These are phyloP conservation scores for Halictus ligatus DNA, from an alignment of 2,888 invertebrate genomes.

Conservation along the genomic window DNA sequence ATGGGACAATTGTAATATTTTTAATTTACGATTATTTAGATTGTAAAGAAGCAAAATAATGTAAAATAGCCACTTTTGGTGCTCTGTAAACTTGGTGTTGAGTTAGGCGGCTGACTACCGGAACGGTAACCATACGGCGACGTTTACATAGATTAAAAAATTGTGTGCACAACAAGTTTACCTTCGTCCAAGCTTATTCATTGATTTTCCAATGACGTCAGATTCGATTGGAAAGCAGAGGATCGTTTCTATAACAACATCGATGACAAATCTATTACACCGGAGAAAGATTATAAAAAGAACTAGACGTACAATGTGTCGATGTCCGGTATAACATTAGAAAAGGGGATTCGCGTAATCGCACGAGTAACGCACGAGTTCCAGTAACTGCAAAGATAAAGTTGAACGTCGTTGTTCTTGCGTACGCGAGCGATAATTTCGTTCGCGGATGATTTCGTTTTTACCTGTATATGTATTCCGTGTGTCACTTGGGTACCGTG, in stretches of 20 bases:
- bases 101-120: not conserved
- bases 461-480: constrained; percentile 17
- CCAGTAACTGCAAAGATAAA: constrained; percentile 42
- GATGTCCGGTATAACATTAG: too few relatives aligned
- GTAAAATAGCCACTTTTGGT: not conserved
- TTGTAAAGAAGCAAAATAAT: not conserved
- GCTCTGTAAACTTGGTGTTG: too few relatives aligned
- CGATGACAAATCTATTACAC: not conserved
- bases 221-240: not conserved
- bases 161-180: not conserved
- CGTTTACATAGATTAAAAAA: not conserved
- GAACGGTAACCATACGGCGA: not conserved
- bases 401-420: constrained; percentile 7
- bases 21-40: too few relatives aligned
- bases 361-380: not conserved
- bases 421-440: constrained; percentile 41
- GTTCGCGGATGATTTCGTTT: constrained; percentile 26
- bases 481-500: constrained; percentile 33
- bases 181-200: not conserved
- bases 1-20: too few relatives aligned
- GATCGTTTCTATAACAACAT: not conserved
- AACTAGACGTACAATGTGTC: not conserved
- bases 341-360: not conserved
- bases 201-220: not conserved
- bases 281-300: not conserved